These are phyloP conservation scores for Phrynocephalus forsythii DNA, from an alignment of 2,797 vertebrate genomes.

Conservation along the genomic window DNA sequence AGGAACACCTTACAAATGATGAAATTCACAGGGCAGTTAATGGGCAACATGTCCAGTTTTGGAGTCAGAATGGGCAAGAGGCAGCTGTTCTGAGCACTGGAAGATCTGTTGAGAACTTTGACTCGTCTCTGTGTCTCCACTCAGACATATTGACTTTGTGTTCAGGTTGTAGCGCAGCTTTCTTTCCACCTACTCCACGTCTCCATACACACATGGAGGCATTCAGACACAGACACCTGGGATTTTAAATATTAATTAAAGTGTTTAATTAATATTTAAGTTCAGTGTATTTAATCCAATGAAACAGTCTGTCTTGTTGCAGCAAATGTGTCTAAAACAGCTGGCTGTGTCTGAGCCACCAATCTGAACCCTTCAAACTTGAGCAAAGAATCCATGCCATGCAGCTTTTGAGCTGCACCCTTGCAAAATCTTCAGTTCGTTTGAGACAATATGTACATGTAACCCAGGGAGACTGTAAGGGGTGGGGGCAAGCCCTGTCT, in stretches of 20 bases:
- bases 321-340: not conserved
- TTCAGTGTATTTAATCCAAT: not conserved
- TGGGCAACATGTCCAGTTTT: not conserved
- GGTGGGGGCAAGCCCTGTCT: not conserved
- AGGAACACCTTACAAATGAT: not conserved
- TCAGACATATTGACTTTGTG: conserved; percentile 1
- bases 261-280: not conserved
- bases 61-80: not conserved
- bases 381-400: not conserved
- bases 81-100: not conserved
- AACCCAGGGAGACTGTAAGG: not conserved
- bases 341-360: not conserved
- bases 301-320: not conserved
- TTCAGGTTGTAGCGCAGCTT: not conserved
- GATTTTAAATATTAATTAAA: not conserved
- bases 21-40: not conserved
- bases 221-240: not conserved
- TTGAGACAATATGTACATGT: not conserved
- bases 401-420: not conserved
- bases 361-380: not conserved
- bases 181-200: not conserved
- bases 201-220: not conserved
- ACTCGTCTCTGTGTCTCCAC: not conserved
- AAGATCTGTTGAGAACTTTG: not conserved
- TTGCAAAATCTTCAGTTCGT: not conserved